Evolutionary conservation across 2,888 invertebrate genomes (phyloP), one percentile per base, ranked within the genome.

Genomic region (Himalopsyche japonica): DNA sequence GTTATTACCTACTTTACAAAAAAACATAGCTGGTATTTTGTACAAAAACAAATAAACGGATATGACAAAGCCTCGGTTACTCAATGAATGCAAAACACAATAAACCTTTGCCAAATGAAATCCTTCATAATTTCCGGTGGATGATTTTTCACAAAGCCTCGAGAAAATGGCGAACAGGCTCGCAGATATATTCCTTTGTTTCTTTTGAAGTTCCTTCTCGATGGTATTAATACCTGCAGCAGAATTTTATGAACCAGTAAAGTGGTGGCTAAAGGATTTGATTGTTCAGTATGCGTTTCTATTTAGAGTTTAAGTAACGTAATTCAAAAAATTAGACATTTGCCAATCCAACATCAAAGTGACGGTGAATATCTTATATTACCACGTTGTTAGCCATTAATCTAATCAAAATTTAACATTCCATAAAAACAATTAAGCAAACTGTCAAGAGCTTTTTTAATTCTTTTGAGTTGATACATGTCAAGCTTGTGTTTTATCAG

Each of bases 1-100:
- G 70, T 70, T 70, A 70, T 70, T 70, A 70, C 70, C 70, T 27
- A 70, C 70, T 70, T 70, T 70, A 70, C 27, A 70, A 70, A 70
- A 64, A 70, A 70, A 70, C 70, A 70, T 70, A 30, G 70, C 27
- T 70, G 70, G 70, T 70, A 70, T 70, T 70, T 70, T 70, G 70
- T 70, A 70, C 70, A 70, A 70, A 70, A 70, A 70, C 70, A 70
- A 70, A 70, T 70, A 70, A 70, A 70, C 70, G 70, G 70, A 70
- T 70, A 70, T 70, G 70, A 70, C 70, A 70, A 70, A 70, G 70
- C 70, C 70, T 70, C 70, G 70, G 70, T 70, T 70, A 70, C 70
- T 70, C 70, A 70, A 70, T 70, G 70, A 70, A 70, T 70, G 70
- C 70, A 70, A 70, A 70, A 70, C 70, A 70, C 70, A 70, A 70